Evolutionary conservation across 2,797 vertebrate genomes (phyloP).

Genomic region (Neosilurus hyrtlii): DNA sequence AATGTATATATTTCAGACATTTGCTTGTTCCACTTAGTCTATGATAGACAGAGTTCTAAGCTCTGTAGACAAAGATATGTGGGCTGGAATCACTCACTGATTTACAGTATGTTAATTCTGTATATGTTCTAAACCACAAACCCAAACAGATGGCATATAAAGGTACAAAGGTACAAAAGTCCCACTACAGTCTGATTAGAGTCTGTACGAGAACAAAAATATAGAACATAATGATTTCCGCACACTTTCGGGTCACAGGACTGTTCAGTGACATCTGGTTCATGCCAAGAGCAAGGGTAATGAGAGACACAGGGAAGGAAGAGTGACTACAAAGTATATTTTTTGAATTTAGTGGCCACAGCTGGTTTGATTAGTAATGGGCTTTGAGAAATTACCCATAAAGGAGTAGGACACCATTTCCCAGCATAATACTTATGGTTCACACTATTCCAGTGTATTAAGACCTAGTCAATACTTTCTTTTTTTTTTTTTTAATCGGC

Average conservation of each 20-base stretch:
- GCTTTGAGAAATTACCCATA: slow-evolving; percentile 47
- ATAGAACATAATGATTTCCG: slow-evolving; percentile 11
- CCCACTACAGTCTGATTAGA: slow-evolving; percentile 3
- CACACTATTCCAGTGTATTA: not conserved
- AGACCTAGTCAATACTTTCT: not conserved
- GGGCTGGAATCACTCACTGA: not conserved
- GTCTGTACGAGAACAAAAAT: not conserved
- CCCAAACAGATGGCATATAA: slow-evolving; percentile 24
- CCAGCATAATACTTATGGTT: slow-evolving; percentile 23
- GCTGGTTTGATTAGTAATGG: slow-evolving; percentile 46
- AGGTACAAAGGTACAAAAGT: slow-evolving; percentile 18
- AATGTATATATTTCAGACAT: not conserved
- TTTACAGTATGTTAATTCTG: not conserved
- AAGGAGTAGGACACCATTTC: slow-evolving; percentile 43
- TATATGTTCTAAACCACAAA: not conserved
- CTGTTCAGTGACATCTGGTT: slow-evolving; percentile 24
- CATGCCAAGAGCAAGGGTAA: slow-evolving; percentile 8
- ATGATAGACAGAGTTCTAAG: not conserved
- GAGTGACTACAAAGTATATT: slow-evolving; percentile 16
- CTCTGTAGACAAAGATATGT: not conserved
- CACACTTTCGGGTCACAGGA: slow-evolving; percentile 20
- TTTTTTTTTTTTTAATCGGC: not conserved
- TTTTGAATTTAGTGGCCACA: slow-evolving; percentile 42
- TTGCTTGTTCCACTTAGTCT: not conserved
- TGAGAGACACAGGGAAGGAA: slow-evolving; percentile 9